phyloP scores from a whole-genome alignment of 2,113 vertebrate genomes.

The Rhea americana region DNA sequence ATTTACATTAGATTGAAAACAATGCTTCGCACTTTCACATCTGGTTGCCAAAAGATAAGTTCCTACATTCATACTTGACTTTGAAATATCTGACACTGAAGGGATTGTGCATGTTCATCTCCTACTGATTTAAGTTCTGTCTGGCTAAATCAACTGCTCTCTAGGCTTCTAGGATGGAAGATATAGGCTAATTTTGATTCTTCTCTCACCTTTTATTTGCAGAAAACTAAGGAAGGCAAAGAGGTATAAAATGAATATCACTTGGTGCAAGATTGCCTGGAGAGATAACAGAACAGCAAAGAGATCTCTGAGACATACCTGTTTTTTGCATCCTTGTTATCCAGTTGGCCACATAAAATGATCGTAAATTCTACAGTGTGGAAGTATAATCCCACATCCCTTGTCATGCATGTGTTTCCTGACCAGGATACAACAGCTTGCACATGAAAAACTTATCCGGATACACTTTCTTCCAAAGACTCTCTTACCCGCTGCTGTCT shows the following conservation, averaged over 20 bases:
- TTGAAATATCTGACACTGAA: background rate
- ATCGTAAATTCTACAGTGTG: background rate
- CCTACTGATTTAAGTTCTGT: background rate
- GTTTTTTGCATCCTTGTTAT: background rate
- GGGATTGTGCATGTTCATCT: background rate
- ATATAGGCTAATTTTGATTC: background rate
- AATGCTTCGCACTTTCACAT: background rate
- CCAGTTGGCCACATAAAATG: background rate
- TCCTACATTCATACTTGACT: background rate
- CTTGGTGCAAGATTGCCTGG: background rate
- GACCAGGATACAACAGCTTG: background rate
- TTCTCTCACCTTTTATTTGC: background rate
- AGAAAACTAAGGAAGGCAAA: background rate
- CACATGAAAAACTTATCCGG: background rate
- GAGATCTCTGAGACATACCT: background rate
- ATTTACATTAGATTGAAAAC: background rate
- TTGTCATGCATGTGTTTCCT: background rate
- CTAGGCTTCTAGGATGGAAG: background rate
- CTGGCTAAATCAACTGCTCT: background rate
- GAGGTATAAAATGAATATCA: background rate
- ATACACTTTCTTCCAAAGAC: background rate
- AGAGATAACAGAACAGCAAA: background rate
- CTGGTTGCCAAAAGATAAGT: background rate
- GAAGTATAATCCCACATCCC: background rate
- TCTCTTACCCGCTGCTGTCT: background rate